Base-by-base conservation (phyloP, 2,797 vertebrate genomes). In the Enoplosus armatus region DNA sequence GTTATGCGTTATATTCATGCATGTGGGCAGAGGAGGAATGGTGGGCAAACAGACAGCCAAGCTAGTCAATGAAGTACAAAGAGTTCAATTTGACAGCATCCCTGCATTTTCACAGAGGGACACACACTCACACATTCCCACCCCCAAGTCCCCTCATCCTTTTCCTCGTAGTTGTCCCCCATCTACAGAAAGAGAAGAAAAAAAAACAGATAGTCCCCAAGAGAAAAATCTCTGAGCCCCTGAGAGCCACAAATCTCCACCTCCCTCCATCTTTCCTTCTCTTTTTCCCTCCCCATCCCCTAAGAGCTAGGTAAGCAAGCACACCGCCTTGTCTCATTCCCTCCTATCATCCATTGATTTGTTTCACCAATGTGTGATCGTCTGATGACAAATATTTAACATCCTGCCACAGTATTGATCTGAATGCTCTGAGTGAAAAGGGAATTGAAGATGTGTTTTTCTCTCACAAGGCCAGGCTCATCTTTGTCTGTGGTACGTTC, bases 361-460 rank as follows among this genome's bases (percentile, higher is more conserved):
- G 81, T 87, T 88, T 83, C 87, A 88, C 89, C 87, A 85, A 86
- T 82, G 81, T 79, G 89, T 83, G 88, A 94, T 92, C 14, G 61
- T 83, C 89, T 67, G 83, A 89, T 90, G 92, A 90, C 93, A 94
- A 93, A 93, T 94, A 93, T 93, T 94, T 90, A 92, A 91, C 93
- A 85, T 92, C 90, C 84, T 82, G 83, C 77, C 79, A 82, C 60
- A 14, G 59, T 79, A 93, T 89, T 64, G 90, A 93, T 86, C 66
- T 60, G 65, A 80, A 81, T 61, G 66, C 73, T 73, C 61, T 35
- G 80, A 75, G 82, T 73, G 79, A 81, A 77, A 82, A 59, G 77
- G 70, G 80, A 90, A 86, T 79, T 79, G 77, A 75, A 69, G 79
- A 64, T 69, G 62, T 68, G 53, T n/a, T 39, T 64, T 67, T 45